Conservation (phyloP, 2,888 invertebrate species). For the Tubiluchus corallicola region DNA sequence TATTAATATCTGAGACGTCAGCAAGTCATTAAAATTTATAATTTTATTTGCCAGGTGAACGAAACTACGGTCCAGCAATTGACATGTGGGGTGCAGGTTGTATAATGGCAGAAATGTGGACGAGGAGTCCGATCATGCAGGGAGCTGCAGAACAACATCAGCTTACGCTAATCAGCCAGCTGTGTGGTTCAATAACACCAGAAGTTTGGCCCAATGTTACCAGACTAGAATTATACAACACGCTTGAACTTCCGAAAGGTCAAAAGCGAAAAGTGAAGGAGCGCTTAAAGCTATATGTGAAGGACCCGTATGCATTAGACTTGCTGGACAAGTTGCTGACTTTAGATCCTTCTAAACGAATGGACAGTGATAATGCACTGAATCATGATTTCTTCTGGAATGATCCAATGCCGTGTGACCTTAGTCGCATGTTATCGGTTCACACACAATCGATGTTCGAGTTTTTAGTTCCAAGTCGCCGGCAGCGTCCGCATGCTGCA, state of each 20-base stretch:
- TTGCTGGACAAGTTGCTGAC: slow-evolving; percentile 74
- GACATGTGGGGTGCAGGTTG: slow-evolving; percentile 86
- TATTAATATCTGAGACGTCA: too few relatives aligned
- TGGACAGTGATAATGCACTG: slow-evolving; percentile 72
- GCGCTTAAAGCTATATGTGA: slow-evolving; percentile 59
- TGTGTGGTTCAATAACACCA: slow-evolving; percentile 86
- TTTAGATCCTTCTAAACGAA: slow-evolving; percentile 70
- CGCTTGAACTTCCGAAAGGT: slow-evolving; percentile 66
- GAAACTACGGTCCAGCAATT: slow-evolving; percentile 90
- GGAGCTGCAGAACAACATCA: slow-evolving; percentile 95
- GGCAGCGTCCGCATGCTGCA: slow-evolving; percentile 41
- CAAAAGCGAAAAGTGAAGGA: slow-evolving; percentile 45
- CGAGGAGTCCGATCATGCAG: slow-evolving; percentile 42
- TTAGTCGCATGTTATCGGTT: slow-evolving; percentile 56
- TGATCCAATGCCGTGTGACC: slow-evolving; percentile 63
- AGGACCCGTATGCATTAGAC: slow-evolving; percentile 78
- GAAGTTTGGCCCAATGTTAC: slow-evolving; percentile 88
- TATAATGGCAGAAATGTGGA: slow-evolving; percentile 99
- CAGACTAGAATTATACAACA: slow-evolving; percentile 62
- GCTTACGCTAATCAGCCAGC: slow-evolving; percentile 73
- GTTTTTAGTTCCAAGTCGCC: slow-evolving; percentile 56
- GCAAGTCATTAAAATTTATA: too few relatives aligned
- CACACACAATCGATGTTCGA: slow-evolving; percentile 88
- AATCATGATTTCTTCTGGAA: slow-evolving; percentile 99
- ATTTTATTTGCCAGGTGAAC: slow-evolving; percentile 34